Evolutionary conservation across 2,113 vertebrate genomes (phyloP).

Genomic region (Felis chaus): DNA sequence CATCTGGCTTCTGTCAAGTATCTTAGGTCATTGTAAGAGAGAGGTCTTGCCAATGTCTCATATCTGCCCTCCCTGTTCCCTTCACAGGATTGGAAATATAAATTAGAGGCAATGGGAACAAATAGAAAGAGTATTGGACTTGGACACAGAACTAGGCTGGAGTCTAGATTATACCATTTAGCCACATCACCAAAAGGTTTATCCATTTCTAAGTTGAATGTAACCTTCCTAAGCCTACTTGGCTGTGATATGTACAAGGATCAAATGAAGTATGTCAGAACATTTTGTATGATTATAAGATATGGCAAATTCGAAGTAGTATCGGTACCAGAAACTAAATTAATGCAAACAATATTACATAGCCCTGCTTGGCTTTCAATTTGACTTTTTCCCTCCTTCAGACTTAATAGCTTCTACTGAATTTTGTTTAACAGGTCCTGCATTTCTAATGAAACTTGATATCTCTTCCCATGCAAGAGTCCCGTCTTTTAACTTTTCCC

Average conservation of each 20-base stretch:
- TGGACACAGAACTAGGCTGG: neutral
- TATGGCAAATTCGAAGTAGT: neutral
- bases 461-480: neutral
- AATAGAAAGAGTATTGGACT: neutral
- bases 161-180: constrained; percentile 3
- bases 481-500: neutral
- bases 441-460: constrained; percentile 21
- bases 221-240: neutral
- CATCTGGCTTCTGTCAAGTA: neutral
- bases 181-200: neutral
- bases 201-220: neutral
- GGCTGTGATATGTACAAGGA: neutral
- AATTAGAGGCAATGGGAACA: neutral
- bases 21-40: neutral
- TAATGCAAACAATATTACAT: neutral
- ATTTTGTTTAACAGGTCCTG: constrained; percentile 22
- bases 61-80: neutral
- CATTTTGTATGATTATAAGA: constrained; percentile 38
- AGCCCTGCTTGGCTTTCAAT: constrained; percentile 25
- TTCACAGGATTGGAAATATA: neutral
- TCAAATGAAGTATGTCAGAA: constrained; percentile 29
- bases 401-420: constrained; percentile 5
- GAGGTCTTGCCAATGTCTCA: neutral
- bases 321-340: neutral
- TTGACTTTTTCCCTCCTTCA: neutral